A percentile compares a stretch with the other conserved stretches of the same genome.
Evolutionary conservation across 2,797 vertebrate genomes (phyloP).

Genomic region (Intellagama lesueurii): DNA sequence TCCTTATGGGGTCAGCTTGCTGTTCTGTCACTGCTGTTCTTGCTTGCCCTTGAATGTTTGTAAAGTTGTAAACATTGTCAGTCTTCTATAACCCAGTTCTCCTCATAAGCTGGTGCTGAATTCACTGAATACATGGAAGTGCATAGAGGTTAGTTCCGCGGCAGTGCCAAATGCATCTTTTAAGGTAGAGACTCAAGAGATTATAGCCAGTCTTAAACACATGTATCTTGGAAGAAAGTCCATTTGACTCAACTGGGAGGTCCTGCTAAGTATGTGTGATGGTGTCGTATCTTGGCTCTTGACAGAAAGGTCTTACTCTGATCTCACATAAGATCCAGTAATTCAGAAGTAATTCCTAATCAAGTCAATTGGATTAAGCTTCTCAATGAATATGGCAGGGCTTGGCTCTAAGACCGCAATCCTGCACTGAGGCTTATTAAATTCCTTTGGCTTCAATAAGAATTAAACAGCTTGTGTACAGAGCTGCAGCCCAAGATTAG

Average conservation of each 20-base stretch:
- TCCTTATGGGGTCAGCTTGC: neutral
- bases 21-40: neutral
- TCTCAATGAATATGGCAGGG: neutral
- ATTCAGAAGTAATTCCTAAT: slow-evolving; percentile 7
- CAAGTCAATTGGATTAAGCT: neutral
- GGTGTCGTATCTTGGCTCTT: neutral
- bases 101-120: neutral
- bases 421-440: neutral
- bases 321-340: neutral
- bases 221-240: neutral
- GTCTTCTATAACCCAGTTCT: neutral
- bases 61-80: neutral
- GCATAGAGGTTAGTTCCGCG: neutral
- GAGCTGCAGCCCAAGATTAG: neutral
- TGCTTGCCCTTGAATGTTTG: neutral
- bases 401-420: neutral
- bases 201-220: neutral
- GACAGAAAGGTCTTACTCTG: neutral
- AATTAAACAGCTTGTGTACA: neutral
- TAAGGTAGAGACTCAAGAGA: no score
- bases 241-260: neutral
- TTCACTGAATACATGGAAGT: neutral
- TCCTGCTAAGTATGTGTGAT: neutral
- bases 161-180: neutral
- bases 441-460: neutral